Base-by-base conservation (phyloP, 2,797 vertebrate species). In the Allobates femoralis region DNA sequence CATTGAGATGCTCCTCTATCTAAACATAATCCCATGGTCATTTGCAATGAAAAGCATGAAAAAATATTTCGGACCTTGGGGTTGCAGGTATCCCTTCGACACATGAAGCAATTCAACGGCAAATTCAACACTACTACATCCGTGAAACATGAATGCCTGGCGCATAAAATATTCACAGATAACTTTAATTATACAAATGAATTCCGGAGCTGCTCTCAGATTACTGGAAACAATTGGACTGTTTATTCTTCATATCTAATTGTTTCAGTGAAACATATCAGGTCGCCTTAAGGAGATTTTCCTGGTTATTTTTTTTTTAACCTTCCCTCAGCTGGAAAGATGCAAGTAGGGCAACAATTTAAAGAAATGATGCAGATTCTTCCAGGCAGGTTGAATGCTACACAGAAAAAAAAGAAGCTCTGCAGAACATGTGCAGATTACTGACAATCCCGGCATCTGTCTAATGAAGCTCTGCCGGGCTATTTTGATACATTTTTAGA, bases 281-380 rank as follows among this genome's bases (percentile, higher is more conserved):
- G 37, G 34, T 46, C 26, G 85, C 85, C 78, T 73, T 56, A 53
- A 67, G 85, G 71, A 71, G 73, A 81, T 64, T 87, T 91, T 90
- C 90, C 41, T 80, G 87, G 84, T 90, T 82, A 87, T 85, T 87
- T 89, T 90, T 89, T 83, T 88, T 85, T 88, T 88, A 91, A 86
- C 83, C 82, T 90, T 90, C 76, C 67, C 28, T 89, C 90, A 89
- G 88, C 14, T 89, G 87, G 81, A 90, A 91, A 90, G 86, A 89
- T 90, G 71, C 79, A 92, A 89, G 79, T 89, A 92, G 89, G 89
- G 90, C 89, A 92, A 75, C 83, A 88, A 73, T 86, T 85, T 62
- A 86, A 71, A 8, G 56, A 88, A 67, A 69, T 91, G 90, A 93
- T 90, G 89, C 82, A 88, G 91, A 92, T 92, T 90, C 91, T 89